Conservation (phyloP, 2,113 vertebrate species). For the Paraplagusia blochii region DNA sequence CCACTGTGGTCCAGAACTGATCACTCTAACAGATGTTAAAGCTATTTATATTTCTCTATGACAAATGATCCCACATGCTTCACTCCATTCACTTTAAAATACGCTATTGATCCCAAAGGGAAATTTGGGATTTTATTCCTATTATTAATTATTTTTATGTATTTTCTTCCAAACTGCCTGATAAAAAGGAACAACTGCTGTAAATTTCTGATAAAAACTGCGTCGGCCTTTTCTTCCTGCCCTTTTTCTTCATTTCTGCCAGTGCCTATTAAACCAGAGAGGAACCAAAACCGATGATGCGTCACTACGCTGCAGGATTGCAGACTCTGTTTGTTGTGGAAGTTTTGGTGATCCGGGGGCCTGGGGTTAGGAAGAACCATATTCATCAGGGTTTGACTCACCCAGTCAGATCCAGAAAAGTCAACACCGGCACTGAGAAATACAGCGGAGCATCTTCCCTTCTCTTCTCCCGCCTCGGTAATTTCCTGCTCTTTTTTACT, state of each 20-base stretch:
- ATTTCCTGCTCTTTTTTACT: not conserved
- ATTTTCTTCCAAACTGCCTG: too few relatives aligned
- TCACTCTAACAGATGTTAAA: too few relatives aligned
- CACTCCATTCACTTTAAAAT: too few relatives aligned
- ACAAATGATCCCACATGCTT: too few relatives aligned
- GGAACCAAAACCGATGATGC: conserved; percentile 4
- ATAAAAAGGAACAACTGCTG: too few relatives aligned
- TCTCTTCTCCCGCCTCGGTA: not conserved
- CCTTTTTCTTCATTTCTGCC: conserved; percentile 6
- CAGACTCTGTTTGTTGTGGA: conserved; percentile 35
- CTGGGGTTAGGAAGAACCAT: conserved; percentile 1
- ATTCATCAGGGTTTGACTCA: conserved; percentile 18
- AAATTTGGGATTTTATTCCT: too few relatives aligned
- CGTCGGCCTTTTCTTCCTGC: too few relatives aligned
- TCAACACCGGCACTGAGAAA: conserved; percentile 8
- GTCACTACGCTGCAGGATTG: conserved; percentile 22
- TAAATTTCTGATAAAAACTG: too few relatives aligned
- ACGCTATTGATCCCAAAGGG: too few relatives aligned
- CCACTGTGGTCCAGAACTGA: too few relatives aligned
- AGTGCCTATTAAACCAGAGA: conserved; percentile 16
- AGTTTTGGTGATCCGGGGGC: conserved; percentile 21
- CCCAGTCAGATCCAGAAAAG: conserved; percentile 6
- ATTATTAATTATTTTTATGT: too few relatives aligned
- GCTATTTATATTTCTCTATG: too few relatives aligned
- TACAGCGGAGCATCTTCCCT: conserved; percentile 1